Base-by-base conservation (phyloP, 2,797 vertebrate genomes). In the Phoeniculus purpureus region DNA sequence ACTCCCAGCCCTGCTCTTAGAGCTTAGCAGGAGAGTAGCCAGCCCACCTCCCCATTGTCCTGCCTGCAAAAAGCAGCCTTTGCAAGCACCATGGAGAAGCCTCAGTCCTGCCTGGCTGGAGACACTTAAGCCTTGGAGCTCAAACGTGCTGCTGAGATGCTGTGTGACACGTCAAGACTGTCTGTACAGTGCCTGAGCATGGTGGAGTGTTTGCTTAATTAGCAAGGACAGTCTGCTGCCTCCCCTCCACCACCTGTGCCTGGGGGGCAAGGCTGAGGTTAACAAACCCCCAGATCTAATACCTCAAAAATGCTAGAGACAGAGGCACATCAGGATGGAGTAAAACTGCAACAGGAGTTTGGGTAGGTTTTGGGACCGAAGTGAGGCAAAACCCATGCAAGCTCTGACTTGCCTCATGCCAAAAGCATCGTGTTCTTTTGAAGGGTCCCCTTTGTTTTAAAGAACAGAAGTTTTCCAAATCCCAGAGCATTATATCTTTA, bases 171-270 rank as follows among this genome's bases (percentile, higher is more conserved):
- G 47, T 6, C 1, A 4, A 50, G 64, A 47, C 12, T 3, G 1
- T 10, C 18, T 23, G 47, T 11, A 37, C 34, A 6, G 34, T 0
- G 2, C 14, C 52, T 14, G 60, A 85, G 61, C 0, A 2, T 0
- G 1, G 7, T 0, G 3, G 51, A 80, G 60, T 45, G 43, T 1
- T 62, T 21, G 21, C 10, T 82, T 27, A 12, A 29, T 43, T 29
- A 77, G 16, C 0, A 0, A 52, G 10, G 29, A 18, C 18, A 29
- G 21, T 68, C 80, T 8, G 11, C 43, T 82, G 52, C 32, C 18
- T 23, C 47, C 73, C 58, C 64, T 7, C 50, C 15, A 0, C 15
- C 70, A 18, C 47, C 48, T 20, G 18, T 1, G 0, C 50, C 43
- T 0, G 0, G 34, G 23, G 13, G 5, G 43, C 79, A 59, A 62